Evolutionary conservation across 1,140 invertebrate species (phyloP), one percentile per base, ranked within the genome.

Genomic region (Lethrus apterus): DNA sequence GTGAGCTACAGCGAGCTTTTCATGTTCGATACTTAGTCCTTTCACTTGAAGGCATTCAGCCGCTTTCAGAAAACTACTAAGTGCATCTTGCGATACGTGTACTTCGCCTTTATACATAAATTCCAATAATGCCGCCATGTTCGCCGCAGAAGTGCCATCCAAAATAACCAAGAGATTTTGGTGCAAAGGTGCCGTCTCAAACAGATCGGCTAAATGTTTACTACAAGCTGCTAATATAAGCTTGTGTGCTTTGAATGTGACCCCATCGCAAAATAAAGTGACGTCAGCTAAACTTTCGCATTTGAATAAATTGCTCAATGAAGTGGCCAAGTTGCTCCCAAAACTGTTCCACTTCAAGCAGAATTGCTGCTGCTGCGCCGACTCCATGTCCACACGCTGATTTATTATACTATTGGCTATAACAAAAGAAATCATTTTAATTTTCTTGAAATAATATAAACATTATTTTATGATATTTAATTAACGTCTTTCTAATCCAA

Each of bases 41-140:
- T 86, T 86, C 31, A 86, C 85, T 77, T 90, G 87, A 59, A 90
- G 75, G 70, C 83, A 85, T 70, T 92, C 89, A 19, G 88, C 89
- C 36, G 88, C 89, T 70, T 91, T 91, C 45, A 92, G 78, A 63
- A 93, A 90, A 64, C 86, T 88, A 58, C 84, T 86, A 44, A 92
- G 78, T 48, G 84, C 84, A 65, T 90, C 86, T 70, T 91, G 87
- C 56, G 86, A 89, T 51, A 91, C 86, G 66, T 91, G 86, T 50
- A 92, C 88, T 69, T 91, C 88, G 7, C 88, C 88, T 66, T 89
- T 89, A 72, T 93, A 93, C 89, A 93, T 93, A 68, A 92, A 93
- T 68, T 93, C 87, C 43, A 93, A 76, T 31, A 93, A 75, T 4
- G 88, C 87, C 46, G 86, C 81, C 84, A 92, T 89, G 67, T 93